Conservation (phyloP, 2,113 vertebrate genomes). For the Lamprologus tigripictilis region DNA sequence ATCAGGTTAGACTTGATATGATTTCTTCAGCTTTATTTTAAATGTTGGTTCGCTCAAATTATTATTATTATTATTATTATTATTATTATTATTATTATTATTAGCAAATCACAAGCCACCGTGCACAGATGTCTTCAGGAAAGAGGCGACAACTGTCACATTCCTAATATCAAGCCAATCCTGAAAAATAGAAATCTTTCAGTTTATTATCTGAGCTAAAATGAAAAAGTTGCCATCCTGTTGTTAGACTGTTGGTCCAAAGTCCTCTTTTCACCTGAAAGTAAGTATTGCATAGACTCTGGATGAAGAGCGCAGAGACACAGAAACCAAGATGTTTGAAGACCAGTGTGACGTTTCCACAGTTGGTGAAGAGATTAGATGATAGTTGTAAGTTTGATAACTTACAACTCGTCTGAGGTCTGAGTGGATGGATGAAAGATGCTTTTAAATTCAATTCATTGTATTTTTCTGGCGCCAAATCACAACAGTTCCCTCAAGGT, state of each 20-base stretch:
- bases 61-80: neutral
- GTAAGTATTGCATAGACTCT: neutral
- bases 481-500: neutral
- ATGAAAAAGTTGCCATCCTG: neutral
- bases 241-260: neutral
- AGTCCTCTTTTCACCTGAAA: neutral
- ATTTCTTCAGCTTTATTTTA: neutral
- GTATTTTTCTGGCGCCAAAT: neutral
- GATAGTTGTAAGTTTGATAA: neutral
- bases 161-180: neutral
- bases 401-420: neutral
- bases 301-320: neutral
- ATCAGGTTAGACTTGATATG: neutral
- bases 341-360: neutral
- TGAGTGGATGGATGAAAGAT: neutral
- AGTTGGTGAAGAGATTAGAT: fast-evolving
- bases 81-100: neutral
- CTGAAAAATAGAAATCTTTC: fast-evolving
- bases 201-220: neutral
- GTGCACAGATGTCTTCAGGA: neutral
- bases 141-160: neutral
- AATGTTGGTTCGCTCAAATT: neutral
- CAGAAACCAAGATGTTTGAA: neutral
- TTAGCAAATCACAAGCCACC: neutral
- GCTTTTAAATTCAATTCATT: neutral